Conservation (phyloP, 2,797 vertebrate genomes). For the Myotis planiceps region DNA sequence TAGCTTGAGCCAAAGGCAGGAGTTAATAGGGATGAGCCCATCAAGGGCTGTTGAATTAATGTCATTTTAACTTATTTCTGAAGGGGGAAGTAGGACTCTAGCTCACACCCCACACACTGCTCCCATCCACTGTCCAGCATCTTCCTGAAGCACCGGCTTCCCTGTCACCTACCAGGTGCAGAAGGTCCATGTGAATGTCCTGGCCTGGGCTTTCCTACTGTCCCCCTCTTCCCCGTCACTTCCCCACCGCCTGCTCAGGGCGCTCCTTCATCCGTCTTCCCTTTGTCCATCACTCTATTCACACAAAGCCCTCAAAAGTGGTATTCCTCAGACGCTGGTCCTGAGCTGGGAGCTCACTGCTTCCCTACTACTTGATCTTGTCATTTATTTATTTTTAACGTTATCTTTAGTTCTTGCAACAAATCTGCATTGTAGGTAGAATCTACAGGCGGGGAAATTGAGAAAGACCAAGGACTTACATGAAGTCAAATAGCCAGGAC, state of each 20-base stretch:
- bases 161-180: too few species aligned
- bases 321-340: not conserved
- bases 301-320: not conserved
- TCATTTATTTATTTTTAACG: not conserved
- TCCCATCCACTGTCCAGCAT: not conserved
- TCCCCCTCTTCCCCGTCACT: fast-evolving
- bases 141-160: not conserved
- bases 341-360: not conserved
- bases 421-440: not conserved
- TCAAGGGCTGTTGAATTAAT: not conserved
- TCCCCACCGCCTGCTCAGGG: not conserved
- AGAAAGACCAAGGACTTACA: not conserved
- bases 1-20: not conserved
- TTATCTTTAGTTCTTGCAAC: not conserved
- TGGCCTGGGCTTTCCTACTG: not conserved
- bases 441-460: not conserved
- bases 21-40: not conserved
- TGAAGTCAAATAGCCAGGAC: not conserved
- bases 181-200: fast-evolving
- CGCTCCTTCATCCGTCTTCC: fast-evolving
- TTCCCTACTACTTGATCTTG: not conserved
- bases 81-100: not conserved
- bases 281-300: not conserved
- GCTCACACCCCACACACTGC: fast-evolving
- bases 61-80: not conserved